Base-by-base conservation (phyloP, 2,797 vertebrate species). In the Megalops cyprinoides region DNA sequence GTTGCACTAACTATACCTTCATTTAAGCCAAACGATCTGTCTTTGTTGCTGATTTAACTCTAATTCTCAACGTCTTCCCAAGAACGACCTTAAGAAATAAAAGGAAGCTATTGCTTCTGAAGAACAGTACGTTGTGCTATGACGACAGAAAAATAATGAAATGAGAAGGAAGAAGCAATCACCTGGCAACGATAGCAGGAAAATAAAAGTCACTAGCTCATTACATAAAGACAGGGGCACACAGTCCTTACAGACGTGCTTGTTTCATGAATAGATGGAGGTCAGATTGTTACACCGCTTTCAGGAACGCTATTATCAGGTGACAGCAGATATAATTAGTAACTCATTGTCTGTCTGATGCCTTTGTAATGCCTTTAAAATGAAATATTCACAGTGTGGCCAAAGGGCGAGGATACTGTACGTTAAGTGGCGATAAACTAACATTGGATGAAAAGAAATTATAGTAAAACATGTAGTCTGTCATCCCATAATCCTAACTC, bases 141-240 rank as follows among this genome's bases (percentile, higher is more conserved):
- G 28, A 62, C 79, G 77, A 79, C 77, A 77, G 31, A 77, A 74
- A 62, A 53, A 58, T 58, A 58, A 75, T 0, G 60, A 69, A 60
- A 79, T 20, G n/a, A 28, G 39, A n/a, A 31, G 51, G 55, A 75
- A 46, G 37, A 76, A 79, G 60, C 51, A 37, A 55, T 79, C 71
- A 15, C 81, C 71, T 34, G 77, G 81, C 81, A 82, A 82, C 81
- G 18, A 51, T 23, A 8, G 39, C 44, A 78, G 48, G 53, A 65
- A 79, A 82, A 82, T 55, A 79, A 18, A 14, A 5, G 62, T 31
- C 14, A 55, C n/a, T 14, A 62, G 31, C 58, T 31, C 8, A 31
- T 28, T 12, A 18, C 65, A n/a, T 53, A 51, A 28, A 49, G 5
- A 49, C 55, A 20, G 20, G 39, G 28, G 56, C 15, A 42, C 75